A percentile compares a stretch with the other conserved stretches of the same genome.
phyloP scores from a whole-genome alignment of 2,888 invertebrate genomes.

The Mechanitis messenoides region DNA sequence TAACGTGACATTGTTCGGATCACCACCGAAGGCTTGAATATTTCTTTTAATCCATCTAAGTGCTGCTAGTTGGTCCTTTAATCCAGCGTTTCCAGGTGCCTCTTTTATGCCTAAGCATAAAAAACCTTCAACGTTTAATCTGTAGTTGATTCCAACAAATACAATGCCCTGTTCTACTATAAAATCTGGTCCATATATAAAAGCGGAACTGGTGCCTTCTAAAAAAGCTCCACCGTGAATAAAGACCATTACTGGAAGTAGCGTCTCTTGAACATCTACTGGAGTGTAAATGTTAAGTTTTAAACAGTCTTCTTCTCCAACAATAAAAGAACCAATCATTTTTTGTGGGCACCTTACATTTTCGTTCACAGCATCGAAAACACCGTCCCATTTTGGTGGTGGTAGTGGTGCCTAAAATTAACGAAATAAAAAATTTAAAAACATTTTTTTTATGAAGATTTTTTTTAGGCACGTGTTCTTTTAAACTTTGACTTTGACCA shows the following conservation, averaged over 20 bases:
- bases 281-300: constrained; percentile 63
- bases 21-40: constrained; percentile 59
- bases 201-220: constrained; percentile 76
- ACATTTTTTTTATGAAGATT: background rate
- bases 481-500: no score
- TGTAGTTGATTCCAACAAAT: constrained; percentile 78
- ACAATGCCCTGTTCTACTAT: constrained; percentile 76
- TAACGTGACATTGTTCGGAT: constrained; percentile 59
- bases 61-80: constrained; percentile 73
- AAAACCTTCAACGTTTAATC: constrained; percentile 78
- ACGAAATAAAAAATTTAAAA: background rate
- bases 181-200: constrained; percentile 78
- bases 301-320: constrained; percentile 59
- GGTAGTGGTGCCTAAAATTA: constrained; percentile 62
- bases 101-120: constrained; percentile 78
- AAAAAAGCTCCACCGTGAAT: constrained; percentile 80
- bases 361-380: constrained; percentile 60
- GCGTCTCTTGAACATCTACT: constrained; percentile 33
- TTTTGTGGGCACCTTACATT: constrained; percentile 55
- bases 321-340: constrained; percentile 42
- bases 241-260: constrained; percentile 78
- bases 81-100: constrained; percentile 80
- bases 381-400: constrained; percentile 57
- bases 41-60: constrained; percentile 61
- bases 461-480: no score